Evolutionary conservation across 2,888 invertebrate genomes (phyloP), one percentile per base, ranked within the genome.

Genomic region (Cremastinae sp.): DNA sequence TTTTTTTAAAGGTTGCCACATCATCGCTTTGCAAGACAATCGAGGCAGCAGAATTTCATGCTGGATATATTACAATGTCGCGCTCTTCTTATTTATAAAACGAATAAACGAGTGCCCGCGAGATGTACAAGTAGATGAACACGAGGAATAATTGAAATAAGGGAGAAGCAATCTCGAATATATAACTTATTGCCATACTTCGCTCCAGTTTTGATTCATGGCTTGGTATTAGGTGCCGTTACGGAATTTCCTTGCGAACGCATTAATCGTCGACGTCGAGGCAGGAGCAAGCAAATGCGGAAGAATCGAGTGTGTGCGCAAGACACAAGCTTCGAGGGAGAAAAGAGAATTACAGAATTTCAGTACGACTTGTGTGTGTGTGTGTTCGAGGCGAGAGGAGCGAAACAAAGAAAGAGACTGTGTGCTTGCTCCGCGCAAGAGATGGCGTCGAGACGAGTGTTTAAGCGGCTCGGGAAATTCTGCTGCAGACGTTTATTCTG

Each of bases 331-430:
- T 36, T 36, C 22, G 12, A 51, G 20, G 38, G 38, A 58, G 68
- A 64, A 69, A 68, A 72, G 72, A 69, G 76, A 76, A 72, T 72
- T 64, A 69, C 64, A 64, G 68, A 76, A 76, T 72, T 75, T 68
- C 71, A 68, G 71, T 49, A 58, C 28, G 41, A 38, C 8, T 58
- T 38, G 36, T 51, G 59, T 69, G 18, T 18, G 28, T 28, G n/a
- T 53, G 49, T 41, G 34, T 51, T 41, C 20, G 36, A 36, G 20
- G 22, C 20, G 7, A 51, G 22, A 49, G 28, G 61, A 47, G 38
- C 54, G 59, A 61, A 70, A 75, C 75, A 66, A 71, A 75, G 75
- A 71, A 49, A 41, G 54, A 66, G 59, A 66, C 70, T 70, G 69
- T 65, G 53, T 18, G 51, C 66, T 68, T 36, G 45, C 14, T 47